Percentiles rank a stretch among this genome's conserved stretches.
phyloP scores from a whole-genome alignment of 2,888 invertebrate genomes.

The Epicampocera succincta region DNA sequence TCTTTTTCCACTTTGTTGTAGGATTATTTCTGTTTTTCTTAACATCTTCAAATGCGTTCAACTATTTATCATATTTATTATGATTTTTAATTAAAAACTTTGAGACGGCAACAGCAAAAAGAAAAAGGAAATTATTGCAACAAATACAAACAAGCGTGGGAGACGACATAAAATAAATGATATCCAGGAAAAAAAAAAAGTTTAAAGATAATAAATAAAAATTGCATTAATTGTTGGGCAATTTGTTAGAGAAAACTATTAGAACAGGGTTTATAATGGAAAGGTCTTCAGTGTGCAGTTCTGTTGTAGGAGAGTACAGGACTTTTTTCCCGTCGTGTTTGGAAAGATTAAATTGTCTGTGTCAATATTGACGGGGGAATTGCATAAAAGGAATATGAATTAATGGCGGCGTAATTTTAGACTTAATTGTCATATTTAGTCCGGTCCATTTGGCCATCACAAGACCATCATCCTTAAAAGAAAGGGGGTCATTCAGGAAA shows the following conservation, averaged over 20 bases:
- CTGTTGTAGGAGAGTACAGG: not conserved
- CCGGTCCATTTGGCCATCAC: too few species aligned
- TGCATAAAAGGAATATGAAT: too few species aligned
- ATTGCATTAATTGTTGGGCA: conserved; percentile 59
- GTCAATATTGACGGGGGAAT: too few species aligned
- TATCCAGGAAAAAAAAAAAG: not conserved
- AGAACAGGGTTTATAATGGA: not conserved
- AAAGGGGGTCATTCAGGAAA: too few species aligned
- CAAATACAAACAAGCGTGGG: not conserved
- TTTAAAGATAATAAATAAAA: conserved; percentile 52
- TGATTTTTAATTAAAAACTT: conserved; percentile 70
- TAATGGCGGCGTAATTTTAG: too few species aligned
- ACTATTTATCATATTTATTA: conserved; percentile 69
- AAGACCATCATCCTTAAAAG: too few species aligned
- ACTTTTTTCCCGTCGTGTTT: not conserved
- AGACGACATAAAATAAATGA: not conserved
- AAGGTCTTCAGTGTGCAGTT: not conserved
- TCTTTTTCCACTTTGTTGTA: not conserved
- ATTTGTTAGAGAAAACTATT: conserved; percentile 51
- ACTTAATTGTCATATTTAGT: too few species aligned
- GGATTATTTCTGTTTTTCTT: not conserved
- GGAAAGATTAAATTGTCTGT: too few species aligned
- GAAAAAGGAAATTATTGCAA: not conserved
- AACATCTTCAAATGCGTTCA: conserved; percentile 18
- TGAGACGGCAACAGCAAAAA: conserved; percentile 48